Percentiles rank a stretch among this genome's conserved stretches.
Evolutionary conservation across 2,797 vertebrate genomes (phyloP).

Genomic region (Emys orbicularis): DNA sequence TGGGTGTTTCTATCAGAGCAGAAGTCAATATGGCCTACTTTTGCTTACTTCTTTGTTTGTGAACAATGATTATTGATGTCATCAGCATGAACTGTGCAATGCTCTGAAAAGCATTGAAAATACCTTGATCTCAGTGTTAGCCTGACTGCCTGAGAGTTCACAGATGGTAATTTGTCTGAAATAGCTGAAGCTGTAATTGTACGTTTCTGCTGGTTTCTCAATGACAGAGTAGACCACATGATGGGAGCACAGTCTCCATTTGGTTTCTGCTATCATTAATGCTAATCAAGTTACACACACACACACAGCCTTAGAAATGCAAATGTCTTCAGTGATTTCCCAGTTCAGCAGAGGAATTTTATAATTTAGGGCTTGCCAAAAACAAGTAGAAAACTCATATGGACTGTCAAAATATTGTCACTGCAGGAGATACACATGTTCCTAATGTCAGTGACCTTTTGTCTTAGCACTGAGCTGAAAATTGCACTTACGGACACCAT

Average conservation of each 20-base stretch:
- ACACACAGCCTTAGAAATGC: not conserved
- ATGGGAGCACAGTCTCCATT: not conserved
- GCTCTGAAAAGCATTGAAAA: not conserved
- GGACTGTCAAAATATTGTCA: not conserved
- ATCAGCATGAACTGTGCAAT: not conserved
- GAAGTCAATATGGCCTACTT: not conserved
- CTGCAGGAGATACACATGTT: not conserved
- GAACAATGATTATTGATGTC: not conserved
- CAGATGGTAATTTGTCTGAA: not conserved
- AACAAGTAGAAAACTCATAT: not conserved
- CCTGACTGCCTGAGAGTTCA: not conserved
- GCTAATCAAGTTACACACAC: not conserved
- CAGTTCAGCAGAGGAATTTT: not conserved
- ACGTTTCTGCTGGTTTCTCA: not conserved
- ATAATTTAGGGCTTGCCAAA: not conserved
- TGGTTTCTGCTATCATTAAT: not conserved
- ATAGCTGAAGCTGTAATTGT: not conserved
- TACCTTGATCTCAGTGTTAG: not conserved
- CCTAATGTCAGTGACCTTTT: not conserved
- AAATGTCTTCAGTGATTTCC: not conserved
- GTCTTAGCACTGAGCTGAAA: not conserved
- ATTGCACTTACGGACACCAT: not conserved
- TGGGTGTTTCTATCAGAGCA: not conserved
- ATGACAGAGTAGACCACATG: not conserved
- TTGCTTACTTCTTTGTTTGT: not conserved